Evolutionary conservation across 2,797 vertebrate genomes (phyloP), one percentile per base, ranked within the genome.

Genomic region (Sebastes baramenuke): DNA sequence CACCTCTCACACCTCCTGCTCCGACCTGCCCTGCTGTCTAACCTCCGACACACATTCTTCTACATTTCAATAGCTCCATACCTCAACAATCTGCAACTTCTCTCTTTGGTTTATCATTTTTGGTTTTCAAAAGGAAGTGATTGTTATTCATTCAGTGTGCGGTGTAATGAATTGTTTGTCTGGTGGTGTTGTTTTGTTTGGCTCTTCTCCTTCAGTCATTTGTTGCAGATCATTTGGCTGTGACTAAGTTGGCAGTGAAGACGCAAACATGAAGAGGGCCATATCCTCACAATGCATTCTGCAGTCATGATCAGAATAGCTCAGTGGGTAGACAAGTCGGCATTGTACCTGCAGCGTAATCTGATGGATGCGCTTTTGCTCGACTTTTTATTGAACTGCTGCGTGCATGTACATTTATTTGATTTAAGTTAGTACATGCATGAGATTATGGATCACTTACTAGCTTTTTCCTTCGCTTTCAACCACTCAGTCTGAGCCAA

Each of bases 1-100:
- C 87, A 89, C 85, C 87, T 90, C 82, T 88, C 86, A 67, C 62
- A 84, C 76, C 82, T 72, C 86, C 87, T 67, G 88, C 80, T 27
- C 3, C 24, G 84, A 69, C 81, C 80, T 77, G 81, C 61, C 77
- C 82, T 20, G 77, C 85, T 68, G 83, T 60, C 87, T 16, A 8
- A 86, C 66, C 78, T 38, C 65, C 4, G 14, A 67, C 10, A 13
- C 73, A 67, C 85, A 79, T 82, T 74, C 75, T 75, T 34, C 71
- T 52, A 62, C 83, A 80, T 72, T 76, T 73, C 70, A 84, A 66
- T 14, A 52, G 66, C 81, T 55, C 68, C 61, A 71, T 75, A 79
- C 18, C 67, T 72, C 3, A 77, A 61, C 56, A 25, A 58, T 25
- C 8, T 24, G 13, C 2, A 2, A 32, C 5, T 34, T 20, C 55